Conservation (phyloP, 2,888 invertebrate species). For the Lomographa bimaculata region DNA sequence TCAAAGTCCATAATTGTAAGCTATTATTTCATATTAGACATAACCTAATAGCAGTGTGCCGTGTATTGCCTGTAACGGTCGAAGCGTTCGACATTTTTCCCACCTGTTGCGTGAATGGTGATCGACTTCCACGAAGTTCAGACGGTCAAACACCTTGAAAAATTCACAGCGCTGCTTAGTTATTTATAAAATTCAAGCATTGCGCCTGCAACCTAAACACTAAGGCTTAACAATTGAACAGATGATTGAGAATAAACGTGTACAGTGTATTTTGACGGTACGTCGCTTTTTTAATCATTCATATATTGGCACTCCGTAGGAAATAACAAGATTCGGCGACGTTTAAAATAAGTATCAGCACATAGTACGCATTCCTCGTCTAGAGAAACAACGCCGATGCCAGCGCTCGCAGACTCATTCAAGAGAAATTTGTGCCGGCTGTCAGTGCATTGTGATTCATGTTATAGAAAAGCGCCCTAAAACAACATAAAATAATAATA, state of each 20-base stretch:
- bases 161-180: conserved; percentile 17
- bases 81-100: conserved; percentile 26
- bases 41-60: conserved; percentile 1
- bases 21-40: no score
- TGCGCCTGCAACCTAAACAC: conserved; percentile 16
- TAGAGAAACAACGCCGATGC: conserved; percentile 16
- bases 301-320: conserved; percentile 21
- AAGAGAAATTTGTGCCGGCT: conserved; percentile 12
- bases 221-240: no score
- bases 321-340: conserved; percentile 9
- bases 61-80: conserved; percentile 7
- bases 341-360: conserved; percentile 22
- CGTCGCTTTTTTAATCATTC: conserved; percentile 19
- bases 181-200: conserved; percentile 23
- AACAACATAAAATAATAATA: no score
- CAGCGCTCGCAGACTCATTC: conserved; percentile 14
- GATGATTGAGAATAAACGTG: conserved; percentile 6
- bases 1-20: no score
- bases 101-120: conserved; percentile 40
- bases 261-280: background rate
- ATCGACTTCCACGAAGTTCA: conserved; percentile 29
- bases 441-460: conserved; percentile 10
- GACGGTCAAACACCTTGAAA: conserved; percentile 36
- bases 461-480: no score
- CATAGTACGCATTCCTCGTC: conserved; percentile 21